A percentile compares a stretch with the other conserved stretches of the same genome.
phyloP scores from a whole-genome alignment of 2,113 vertebrate species.

The Festucalex cinctus region DNA sequence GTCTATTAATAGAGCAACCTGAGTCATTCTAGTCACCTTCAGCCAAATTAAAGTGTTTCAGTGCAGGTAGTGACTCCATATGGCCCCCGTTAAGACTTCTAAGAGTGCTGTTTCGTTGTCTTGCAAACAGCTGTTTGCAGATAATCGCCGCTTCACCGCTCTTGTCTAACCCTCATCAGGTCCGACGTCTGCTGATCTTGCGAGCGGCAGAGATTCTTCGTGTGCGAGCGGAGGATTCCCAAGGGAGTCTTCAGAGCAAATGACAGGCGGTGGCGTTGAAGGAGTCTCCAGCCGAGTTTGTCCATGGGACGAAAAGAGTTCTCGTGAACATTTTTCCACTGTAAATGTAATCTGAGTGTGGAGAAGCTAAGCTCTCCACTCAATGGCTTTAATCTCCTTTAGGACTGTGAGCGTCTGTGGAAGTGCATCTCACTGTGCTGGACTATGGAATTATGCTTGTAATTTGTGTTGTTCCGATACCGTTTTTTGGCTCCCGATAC shows the following conservation, averaged over 20 bases:
- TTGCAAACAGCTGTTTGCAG: constrained; percentile 29
- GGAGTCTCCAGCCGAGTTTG: not conserved
- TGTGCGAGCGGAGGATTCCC: no score
- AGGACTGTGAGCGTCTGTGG: constrained; percentile 30
- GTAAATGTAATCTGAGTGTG: constrained; percentile 35
- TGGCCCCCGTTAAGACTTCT: constrained; percentile 7
- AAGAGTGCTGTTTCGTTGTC: not conserved
- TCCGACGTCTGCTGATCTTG: constrained; percentile 14
- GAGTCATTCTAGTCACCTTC: constrained; percentile 36
- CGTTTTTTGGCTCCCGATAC: no score
- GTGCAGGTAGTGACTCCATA: constrained; percentile 5
- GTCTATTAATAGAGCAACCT: constrained; percentile 11
- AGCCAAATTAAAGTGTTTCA: not conserved
- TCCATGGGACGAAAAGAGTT: not conserved
- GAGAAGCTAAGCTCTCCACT: constrained; percentile 37
- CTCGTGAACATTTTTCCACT: constrained; percentile 16
- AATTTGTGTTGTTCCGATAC: no score
- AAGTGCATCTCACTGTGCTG: constrained; percentile 13
- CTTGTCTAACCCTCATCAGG: constrained; percentile 14
- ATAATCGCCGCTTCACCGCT: constrained; percentile 22
- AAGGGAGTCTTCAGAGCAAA: not conserved
- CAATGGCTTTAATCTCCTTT: constrained; percentile 49
- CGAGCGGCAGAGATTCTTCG: not conserved
- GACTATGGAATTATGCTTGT: constrained; percentile 5
- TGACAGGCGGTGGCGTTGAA: not conserved